Evolutionary conservation across 2,888 invertebrate genomes (phyloP).

Genomic region (Odontocerum albicorne): DNA sequence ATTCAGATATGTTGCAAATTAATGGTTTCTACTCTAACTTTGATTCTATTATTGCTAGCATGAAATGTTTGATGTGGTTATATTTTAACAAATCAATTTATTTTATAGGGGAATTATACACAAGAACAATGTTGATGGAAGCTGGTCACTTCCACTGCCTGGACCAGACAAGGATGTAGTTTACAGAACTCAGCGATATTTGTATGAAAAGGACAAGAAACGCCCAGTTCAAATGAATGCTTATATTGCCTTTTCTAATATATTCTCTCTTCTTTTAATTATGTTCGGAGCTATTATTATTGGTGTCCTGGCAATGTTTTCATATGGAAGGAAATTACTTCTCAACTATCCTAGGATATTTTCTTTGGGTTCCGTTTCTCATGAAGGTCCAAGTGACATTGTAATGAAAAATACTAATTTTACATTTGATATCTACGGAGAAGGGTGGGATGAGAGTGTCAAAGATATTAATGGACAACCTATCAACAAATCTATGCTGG

Average conservation of each 20-base stretch:
- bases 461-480: constrained; percentile 46
- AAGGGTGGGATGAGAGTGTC: constrained; percentile 73
- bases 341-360: constrained; percentile 37
- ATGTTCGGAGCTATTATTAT: constrained; percentile 64
- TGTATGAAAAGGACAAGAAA: constrained; percentile 66
- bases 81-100: neutral
- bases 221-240: constrained; percentile 80
- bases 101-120: constrained; percentile 56
- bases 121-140: constrained; percentile 42
- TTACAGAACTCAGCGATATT: constrained; percentile 76
- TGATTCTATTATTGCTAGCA: no score
- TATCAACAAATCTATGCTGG: constrained; percentile 66
- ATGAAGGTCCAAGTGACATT: constrained; percentile 65
- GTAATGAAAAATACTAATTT: constrained; percentile 64
- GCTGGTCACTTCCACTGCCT: constrained; percentile 77
- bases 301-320: constrained; percentile 55
- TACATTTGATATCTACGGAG: constrained; percentile 69
- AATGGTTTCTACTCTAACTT: no score
- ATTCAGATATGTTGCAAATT: no score
- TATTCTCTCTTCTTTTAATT: constrained; percentile 48
- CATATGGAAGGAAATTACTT: constrained; percentile 40
- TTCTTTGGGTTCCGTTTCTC: constrained; percentile 62
- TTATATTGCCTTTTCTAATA: constrained; percentile 62
- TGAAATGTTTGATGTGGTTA: no score
- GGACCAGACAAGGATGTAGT: constrained; percentile 84